These are phyloP conservation scores for Parelbella ahira DNA, from an alignment of 2,888 invertebrate species.

Conservation along the genomic window DNA sequence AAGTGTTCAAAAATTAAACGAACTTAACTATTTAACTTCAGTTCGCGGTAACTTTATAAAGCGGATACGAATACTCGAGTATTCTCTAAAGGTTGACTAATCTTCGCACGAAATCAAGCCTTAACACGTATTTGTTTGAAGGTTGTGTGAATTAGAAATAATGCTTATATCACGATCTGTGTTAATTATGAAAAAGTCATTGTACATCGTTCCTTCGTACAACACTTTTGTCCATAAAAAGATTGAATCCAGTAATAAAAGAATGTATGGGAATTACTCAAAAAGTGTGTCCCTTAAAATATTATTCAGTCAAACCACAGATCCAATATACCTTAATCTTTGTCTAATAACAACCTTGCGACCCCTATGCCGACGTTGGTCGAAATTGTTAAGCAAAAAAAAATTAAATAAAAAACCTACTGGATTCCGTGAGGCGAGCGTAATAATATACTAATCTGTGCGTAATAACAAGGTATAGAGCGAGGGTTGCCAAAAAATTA, in stretches of 20 bases:
- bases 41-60: background rate
- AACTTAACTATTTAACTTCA: too few species aligned
- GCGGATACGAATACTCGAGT: background rate
- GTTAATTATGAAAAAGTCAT: too few species aligned
- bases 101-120: conserved; percentile 8
- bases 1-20: too few species aligned
- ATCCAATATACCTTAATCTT: conserved; percentile 29
- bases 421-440: conserved; percentile 50
- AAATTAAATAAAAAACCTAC: conserved; percentile 39
- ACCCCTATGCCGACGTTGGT: conserved; percentile 37
- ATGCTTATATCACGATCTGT: background rate
- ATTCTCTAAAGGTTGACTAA: conserved; percentile 6
- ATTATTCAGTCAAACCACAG: too few species aligned
- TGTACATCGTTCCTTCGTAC: too few species aligned
- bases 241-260: too few species aligned
- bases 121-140: conserved; percentile 5
- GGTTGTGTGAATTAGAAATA: conserved; percentile 1
- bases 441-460: conserved; percentile 58
- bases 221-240: too few species aligned
- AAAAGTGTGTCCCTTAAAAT: too few species aligned
- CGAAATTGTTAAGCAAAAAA: conserved; percentile 37
- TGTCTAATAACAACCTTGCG: conserved; percentile 43
- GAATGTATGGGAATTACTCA: too few species aligned
- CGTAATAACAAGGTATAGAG: conserved; percentile 51
- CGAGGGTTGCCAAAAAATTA: conserved; percentile 27